Conservation (phyloP, 2,888 invertebrate genomes). For the Scaptomyza cyrtandrae region DNA sequence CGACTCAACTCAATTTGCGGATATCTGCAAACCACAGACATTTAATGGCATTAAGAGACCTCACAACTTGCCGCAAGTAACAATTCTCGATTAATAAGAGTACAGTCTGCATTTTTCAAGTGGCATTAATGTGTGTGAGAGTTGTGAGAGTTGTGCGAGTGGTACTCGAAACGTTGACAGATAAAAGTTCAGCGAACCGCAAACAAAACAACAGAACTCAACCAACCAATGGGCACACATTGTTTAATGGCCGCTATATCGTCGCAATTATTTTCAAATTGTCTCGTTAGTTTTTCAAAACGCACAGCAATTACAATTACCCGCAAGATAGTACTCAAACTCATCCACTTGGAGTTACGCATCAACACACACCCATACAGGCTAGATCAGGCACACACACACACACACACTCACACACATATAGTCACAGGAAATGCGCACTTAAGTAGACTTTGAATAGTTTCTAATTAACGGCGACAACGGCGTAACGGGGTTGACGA, state of each 20-base stretch:
- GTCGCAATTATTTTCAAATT: constrained; percentile 77
- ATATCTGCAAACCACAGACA: constrained; percentile 41
- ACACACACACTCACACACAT: constrained; percentile 47
- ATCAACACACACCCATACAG: constrained; percentile 61
- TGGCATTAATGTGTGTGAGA: constrained; percentile 12
- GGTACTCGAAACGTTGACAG: constrained; percentile 60
- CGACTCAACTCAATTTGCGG: constrained; percentile 16
- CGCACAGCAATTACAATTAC: constrained; percentile 72
- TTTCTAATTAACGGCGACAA: constrained; percentile 75
- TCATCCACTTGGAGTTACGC: constrained; percentile 65
- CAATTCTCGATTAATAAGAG: background rate
- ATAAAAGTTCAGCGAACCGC: constrained; percentile 78
- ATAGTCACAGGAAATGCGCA: constrained; percentile 66
- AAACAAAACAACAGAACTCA: constrained; percentile 38
- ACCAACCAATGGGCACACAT: constrained; percentile 62
- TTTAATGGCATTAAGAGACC: constrained; percentile 42
- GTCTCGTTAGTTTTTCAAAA: constrained; percentile 73
- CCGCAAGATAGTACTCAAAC: constrained; percentile 56
- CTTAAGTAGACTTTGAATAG: constrained; percentile 79
- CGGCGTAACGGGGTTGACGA: constrained; percentile 67
- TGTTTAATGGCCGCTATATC: constrained; percentile 72
- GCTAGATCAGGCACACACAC: constrained; percentile 35
- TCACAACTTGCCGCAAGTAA: constrained; percentile 41
- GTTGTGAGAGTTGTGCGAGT: constrained; percentile 28
- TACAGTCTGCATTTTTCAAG: constrained; percentile 38